Evolutionary conservation across 2,113 vertebrate genomes (phyloP).

Genomic region (Rana temporaria): DNA sequence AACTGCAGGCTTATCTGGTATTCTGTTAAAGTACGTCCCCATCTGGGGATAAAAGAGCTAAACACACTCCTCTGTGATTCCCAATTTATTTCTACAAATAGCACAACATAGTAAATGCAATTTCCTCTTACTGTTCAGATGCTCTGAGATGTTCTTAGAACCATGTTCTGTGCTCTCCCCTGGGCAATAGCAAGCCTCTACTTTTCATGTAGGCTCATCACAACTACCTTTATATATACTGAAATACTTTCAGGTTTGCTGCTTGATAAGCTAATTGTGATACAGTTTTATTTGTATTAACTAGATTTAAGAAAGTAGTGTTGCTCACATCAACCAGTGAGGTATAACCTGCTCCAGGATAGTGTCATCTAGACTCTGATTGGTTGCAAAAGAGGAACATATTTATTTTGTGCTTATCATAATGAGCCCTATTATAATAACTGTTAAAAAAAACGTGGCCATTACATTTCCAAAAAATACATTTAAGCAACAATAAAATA

Average conservation of each 20-base stretch:
- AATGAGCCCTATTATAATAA: too few species aligned
- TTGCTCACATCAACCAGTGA: too few species aligned
- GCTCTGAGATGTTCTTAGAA: slow-evolving; percentile 10
- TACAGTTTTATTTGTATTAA: neutral
- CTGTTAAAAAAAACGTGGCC: too few species aligned
- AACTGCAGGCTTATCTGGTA: slow-evolving; percentile 30
- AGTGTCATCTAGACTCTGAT: neutral
- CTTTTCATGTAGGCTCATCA: slow-evolving; percentile 4
- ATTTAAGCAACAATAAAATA: too few species aligned
- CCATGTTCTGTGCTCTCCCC: slow-evolving; percentile 11
- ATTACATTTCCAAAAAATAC: too few species aligned
- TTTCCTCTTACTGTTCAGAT: slow-evolving; percentile 39
- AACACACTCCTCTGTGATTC: slow-evolving; percentile 31
- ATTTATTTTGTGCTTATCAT: too few species aligned
- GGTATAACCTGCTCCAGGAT: too few species aligned
- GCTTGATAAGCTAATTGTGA: neutral
- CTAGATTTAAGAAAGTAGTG: too few species aligned
- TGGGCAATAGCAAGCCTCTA: neutral
- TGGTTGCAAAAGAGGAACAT: neutral
- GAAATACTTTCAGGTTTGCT: neutral
- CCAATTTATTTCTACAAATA: slow-evolving; percentile 46
- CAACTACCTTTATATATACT: neutral
- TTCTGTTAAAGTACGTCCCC: slow-evolving; percentile 15
- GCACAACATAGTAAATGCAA: slow-evolving; percentile 41
- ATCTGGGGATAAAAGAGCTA: slow-evolving; percentile 29